Evolutionary conservation across 2,797 vertebrate species (phyloP).

Genomic region (Melopsittacus undulatus): DNA sequence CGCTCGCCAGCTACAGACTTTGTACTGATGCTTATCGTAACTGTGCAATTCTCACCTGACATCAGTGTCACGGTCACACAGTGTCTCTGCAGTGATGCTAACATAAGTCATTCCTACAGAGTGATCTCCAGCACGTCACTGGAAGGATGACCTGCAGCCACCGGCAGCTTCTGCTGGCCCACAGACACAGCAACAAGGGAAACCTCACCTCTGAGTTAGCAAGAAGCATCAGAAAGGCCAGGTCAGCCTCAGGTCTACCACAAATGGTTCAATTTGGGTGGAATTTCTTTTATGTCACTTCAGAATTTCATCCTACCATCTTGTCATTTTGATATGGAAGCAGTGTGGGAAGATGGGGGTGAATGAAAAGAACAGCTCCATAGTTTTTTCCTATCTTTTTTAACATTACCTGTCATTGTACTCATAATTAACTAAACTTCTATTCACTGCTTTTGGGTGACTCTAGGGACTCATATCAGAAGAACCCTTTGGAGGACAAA

Average conservation of each 20-base stretch:
- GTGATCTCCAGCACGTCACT: neutral
- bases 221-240: neutral
- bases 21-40: slow-evolving; percentile 18
- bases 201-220: neutral
- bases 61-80: neutral
- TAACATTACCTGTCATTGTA: neutral
- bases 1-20: neutral
- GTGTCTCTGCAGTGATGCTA: neutral
- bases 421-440: neutral
- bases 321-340: neutral
- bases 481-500: neutral
- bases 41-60: slow-evolving; percentile 44
- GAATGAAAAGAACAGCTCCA: neutral
- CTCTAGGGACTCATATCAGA: neutral
- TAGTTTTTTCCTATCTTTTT: neutral
- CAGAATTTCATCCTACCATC: neutral
- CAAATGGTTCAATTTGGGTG: neutral
- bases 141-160: neutral
- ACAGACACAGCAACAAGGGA: neutral
- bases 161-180: neutral
- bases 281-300: neutral
- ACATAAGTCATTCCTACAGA: neutral
- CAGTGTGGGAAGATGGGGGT: neutral
- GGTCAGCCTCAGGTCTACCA: neutral
- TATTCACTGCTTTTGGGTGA: neutral